A percentile compares a stretch with the other conserved stretches of the same genome.
Evolutionary conservation across 1,140 invertebrate species (phyloP).

Genomic region (Solenopsis invicta): DNA sequence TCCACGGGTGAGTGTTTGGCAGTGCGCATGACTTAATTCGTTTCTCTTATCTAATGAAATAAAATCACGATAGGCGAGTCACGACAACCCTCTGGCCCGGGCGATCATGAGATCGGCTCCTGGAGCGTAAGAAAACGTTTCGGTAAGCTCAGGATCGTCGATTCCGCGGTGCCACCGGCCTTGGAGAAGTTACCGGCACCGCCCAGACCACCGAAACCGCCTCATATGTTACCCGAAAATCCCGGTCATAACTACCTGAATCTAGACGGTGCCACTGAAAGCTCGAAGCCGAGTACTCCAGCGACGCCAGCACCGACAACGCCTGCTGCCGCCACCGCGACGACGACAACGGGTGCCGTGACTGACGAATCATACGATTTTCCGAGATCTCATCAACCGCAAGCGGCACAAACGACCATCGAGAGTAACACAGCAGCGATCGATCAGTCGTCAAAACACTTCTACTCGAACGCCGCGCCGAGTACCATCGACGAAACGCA

Average conservation of each 20-base stretch:
- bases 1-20: conserved; percentile 65
- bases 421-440: conserved; percentile 75
- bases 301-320: conserved; percentile 82
- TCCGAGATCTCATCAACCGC: conserved; percentile 89
- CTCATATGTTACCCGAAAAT: conserved; percentile 86
- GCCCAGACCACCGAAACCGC: conserved; percentile 92
- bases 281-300: conserved; percentile 83
- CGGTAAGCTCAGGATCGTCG: conserved; percentile 87
- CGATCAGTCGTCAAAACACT: conserved; percentile 87
- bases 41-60: conserved; percentile 1
- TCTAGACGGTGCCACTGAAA: conserved; percentile 84
- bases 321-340: conserved; percentile 74
- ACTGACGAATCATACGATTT: conserved; percentile 92
- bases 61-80: conserved; percentile 74
- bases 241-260: conserved; percentile 88
- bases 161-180: conserved; percentile 75
- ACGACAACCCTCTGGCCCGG: conserved; percentile 87
- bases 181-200: conserved; percentile 87
- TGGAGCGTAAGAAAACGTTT: conserved; percentile 88
- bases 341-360: conserved; percentile 71
- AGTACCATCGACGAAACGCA: conserved; percentile 87
- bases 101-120: conserved; percentile 88
- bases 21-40: neutral
- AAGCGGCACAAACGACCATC: conserved; percentile 78
- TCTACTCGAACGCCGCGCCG: conserved; percentile 91